phyloP scores from a whole-genome alignment of 2,113 vertebrate species.

The Oreochromis niloticus region DNA sequence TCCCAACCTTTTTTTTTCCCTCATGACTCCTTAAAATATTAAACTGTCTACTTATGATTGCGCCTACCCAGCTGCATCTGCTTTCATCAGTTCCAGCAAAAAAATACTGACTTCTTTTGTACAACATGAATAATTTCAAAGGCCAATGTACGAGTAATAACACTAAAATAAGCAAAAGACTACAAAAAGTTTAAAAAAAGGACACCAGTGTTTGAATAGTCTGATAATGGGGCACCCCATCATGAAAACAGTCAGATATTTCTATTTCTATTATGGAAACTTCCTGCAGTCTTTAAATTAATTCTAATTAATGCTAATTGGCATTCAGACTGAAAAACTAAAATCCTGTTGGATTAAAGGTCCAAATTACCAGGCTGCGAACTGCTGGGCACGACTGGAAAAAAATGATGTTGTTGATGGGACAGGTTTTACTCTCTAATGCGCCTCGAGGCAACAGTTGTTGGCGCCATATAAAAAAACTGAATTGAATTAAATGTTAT shows the following conservation, averaged over 20 bases:
- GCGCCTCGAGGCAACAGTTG: background rate
- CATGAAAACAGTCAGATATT: background rate
- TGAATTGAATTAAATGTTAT: background rate
- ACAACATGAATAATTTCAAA: background rate
- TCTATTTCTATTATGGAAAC: background rate
- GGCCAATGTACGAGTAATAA: background rate
- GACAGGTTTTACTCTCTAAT: background rate
- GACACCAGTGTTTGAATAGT: background rate
- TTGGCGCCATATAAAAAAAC: background rate
- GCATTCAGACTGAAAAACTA: background rate
- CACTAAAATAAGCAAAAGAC: background rate
- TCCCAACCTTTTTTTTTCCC: background rate
- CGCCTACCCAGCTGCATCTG: background rate
- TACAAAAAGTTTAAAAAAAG: rapidly evolving
- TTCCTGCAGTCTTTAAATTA: background rate
- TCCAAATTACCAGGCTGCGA: background rate
- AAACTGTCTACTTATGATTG: background rate
- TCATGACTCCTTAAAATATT: background rate
- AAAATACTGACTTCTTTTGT: rapidly evolving
- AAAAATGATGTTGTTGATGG: background rate
- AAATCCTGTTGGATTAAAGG: background rate
- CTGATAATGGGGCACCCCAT: background rate
- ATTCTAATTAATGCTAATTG: background rate
- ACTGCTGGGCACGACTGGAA: rapidly evolving
- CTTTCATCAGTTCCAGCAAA: background rate